Evolutionary conservation across 1,140 invertebrate species (phyloP), one percentile per base, ranked within the genome.

Genomic region (Geopemphigus sp.): DNA sequence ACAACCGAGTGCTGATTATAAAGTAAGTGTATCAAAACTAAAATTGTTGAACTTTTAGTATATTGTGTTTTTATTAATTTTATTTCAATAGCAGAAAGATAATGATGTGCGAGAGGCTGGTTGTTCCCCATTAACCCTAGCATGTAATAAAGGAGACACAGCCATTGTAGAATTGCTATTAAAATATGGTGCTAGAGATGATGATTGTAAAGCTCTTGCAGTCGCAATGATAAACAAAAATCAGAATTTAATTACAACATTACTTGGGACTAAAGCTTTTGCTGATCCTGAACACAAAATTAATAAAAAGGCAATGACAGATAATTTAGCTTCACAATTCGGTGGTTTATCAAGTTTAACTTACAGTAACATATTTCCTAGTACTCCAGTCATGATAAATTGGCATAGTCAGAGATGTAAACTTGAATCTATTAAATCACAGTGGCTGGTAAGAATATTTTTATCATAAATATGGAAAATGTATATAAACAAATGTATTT

Each of bases 371-470:
- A 89, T 95, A 80, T 94, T 94, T 84, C 96, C 96, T 10, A 92
- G 92, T 72, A 90, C 89, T 56, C 89, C 96, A 0, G 95, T 96
- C 0, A 96, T 96, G 89, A 90, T 99, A 5, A 95, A 97, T 86
- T 99, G 97, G 97, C 93, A 98, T 82, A 90, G 93, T 83, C 91
- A 95, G 82, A 89, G 91, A 72, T 91, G 91, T 84, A 88, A 90
- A 82, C 84, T 93, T 50, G 86, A 88, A 83, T 86, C 91, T 84
- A 90, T 94, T 29, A 88, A 89, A 64, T 89, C 92, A 47, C 91
- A 94, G 72, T 98, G 96, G 95, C 84, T 99, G 12, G 89, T 90
- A 17, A 82, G 83, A 66, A 64, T 50, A 54, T 81, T 50, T 53
- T n/a, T 80, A 10, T 19, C 53, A 26, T 80, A n/a, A 54, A 39